phyloP scores from a whole-genome alignment of 2,888 invertebrate species.

The Chloromyia formosa region DNA sequence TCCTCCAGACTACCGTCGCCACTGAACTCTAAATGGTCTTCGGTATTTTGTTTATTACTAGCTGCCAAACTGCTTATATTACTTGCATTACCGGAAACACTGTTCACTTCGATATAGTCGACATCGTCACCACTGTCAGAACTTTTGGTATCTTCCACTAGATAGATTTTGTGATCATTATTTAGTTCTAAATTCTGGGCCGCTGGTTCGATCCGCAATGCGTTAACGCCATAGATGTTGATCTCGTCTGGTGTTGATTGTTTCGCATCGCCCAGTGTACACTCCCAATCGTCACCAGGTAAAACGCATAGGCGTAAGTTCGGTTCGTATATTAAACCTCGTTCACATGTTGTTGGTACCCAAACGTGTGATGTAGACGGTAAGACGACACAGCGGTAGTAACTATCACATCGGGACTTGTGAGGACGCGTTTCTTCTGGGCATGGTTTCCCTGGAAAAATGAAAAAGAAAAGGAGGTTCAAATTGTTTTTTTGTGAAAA shows the following conservation, averaged over 20 bases:
- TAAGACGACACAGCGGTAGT: conserved; percentile 59
- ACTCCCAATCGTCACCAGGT: conserved; percentile 64
- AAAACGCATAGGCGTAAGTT: conserved; percentile 61
- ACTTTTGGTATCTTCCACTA: conserved; percentile 46
- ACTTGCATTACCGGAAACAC: conserved; percentile 6
- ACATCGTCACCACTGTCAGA: conserved; percentile 43
- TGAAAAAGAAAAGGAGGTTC: neutral
- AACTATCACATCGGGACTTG: conserved; percentile 61
- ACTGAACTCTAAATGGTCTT: conserved; percentile 55
- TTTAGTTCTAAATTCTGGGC: neutral
- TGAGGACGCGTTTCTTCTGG: conserved; percentile 61
- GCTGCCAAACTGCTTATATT: neutral
- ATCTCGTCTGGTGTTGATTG: conserved; percentile 41
- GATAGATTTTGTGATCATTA: conserved; percentile 47
- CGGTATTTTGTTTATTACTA: conserved; percentile 44
- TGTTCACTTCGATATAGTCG: conserved; percentile 37
- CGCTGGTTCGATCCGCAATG: conserved; percentile 28
- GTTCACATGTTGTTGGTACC: conserved; percentile 60
- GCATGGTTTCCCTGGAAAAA: conserved; percentile 59
- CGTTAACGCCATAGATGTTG: conserved; percentile 50
- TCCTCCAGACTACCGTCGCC: conserved; percentile 58
- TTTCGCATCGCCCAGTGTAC: conserved; percentile 53
- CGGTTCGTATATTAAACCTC: conserved; percentile 61
- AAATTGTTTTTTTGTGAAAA: too few species aligned
- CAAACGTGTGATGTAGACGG: conserved; percentile 57